Conservation (phyloP, 1,140 invertebrate genomes). For the Brachionus calyciflorus region DNA sequence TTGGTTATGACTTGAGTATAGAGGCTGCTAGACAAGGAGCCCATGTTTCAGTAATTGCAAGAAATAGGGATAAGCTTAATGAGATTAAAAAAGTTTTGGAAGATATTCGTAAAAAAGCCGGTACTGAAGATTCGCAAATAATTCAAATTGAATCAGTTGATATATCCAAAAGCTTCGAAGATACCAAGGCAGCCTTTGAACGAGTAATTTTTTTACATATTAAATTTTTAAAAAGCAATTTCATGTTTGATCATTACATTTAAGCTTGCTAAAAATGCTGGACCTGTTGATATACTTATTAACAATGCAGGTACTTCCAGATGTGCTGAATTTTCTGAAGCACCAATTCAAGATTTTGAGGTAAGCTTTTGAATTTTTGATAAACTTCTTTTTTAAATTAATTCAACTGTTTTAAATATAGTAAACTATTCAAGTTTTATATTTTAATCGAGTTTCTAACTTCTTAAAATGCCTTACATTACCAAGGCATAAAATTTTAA, state of each 20-base stretch:
- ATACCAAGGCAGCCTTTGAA: not conserved
- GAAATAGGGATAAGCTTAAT: conserved; percentile 15
- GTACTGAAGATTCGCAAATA: not conserved
- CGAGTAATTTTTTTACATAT: not conserved
- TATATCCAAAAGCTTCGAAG: conserved; percentile 37
- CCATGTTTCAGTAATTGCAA: conserved; percentile 31
- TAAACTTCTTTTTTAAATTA: no score
- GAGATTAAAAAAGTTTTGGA: not conserved
- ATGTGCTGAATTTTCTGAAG: conserved; percentile 24
- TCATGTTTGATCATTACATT: not conserved
- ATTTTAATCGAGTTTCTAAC: no score
- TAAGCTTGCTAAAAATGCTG: not conserved
- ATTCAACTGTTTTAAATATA: no score
- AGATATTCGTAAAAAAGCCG: not conserved
- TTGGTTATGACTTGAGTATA: conserved; percentile 2
- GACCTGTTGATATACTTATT: conserved; percentile 47
- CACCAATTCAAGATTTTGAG: conserved; percentile 10
- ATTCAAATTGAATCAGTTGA: conserved; percentile 35
- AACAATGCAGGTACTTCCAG: conserved; percentile 46
- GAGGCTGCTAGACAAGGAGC: conserved; percentile 32
- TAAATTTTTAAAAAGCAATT: not conserved
- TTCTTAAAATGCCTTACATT: no score
- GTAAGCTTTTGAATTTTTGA: no score
- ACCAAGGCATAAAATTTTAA: no score
- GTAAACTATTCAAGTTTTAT: no score